Percentiles rank a stretch among this genome's conserved stretches.
These are phyloP conservation scores for Myotis daubentonii DNA, from an alignment of 2,797 vertebrate genomes.

Conservation along the genomic window DNA sequence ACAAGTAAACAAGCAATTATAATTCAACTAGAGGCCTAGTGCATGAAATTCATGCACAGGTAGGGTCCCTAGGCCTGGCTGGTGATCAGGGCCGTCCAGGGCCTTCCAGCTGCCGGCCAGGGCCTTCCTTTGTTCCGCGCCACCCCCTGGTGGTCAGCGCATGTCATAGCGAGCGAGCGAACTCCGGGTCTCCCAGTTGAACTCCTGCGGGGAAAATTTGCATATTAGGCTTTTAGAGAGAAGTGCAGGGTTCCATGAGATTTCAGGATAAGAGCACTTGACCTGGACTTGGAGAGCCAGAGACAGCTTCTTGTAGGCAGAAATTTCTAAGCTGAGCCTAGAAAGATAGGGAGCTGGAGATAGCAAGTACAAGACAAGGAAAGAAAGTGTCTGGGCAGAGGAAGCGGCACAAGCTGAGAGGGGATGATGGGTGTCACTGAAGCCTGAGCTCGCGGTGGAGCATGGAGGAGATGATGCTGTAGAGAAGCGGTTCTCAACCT, in stretches of 20 bases:
- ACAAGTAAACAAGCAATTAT: not conserved
- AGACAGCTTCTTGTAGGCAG: not conserved
- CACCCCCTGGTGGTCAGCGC: no score
- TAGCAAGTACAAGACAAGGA: not conserved
- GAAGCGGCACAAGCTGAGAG: not conserved
- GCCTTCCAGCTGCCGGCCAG: no score
- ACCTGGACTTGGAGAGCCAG: not conserved
- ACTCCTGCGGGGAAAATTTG: no score
- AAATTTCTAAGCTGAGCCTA: slow-evolving; percentile 1
- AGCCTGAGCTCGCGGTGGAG: not conserved
- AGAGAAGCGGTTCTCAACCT: not conserved
- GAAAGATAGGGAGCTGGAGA: not conserved
- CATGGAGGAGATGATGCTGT: not conserved
- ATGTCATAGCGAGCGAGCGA: accelerated
- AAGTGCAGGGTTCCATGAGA: not conserved
- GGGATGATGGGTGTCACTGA: not conserved
- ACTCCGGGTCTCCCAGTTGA: no score
- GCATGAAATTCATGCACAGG: no score
- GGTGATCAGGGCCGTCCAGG: no score
- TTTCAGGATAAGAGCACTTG: not conserved
- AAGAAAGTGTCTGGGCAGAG: no score
- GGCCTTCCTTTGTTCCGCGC: no score
- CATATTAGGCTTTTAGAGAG: no score
- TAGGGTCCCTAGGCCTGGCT: no score
- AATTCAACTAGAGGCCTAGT: not conserved